Percentiles rank a stretch among this genome's conserved stretches.
Evolutionary conservation across 1,140 invertebrate species (phyloP).

Genomic region (Aphelinus certus): DNA sequence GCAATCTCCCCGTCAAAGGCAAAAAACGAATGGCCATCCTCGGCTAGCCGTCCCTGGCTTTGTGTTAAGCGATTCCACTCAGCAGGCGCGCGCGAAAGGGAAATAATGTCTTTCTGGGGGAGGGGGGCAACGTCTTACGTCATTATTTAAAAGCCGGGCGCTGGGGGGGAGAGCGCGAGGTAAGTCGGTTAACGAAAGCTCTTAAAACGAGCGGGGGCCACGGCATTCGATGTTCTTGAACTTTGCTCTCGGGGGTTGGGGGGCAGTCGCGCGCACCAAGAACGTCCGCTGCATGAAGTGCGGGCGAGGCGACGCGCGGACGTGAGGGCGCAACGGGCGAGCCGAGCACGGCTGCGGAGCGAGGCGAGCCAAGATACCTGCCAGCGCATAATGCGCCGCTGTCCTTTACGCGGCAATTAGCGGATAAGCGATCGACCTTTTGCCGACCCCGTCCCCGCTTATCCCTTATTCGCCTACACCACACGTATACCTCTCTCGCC

Average conservation of each 20-base stretch:
- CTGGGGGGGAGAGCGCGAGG: neutral
- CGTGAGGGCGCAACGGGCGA: too few species aligned
- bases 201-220: conserved; percentile 20
- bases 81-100: neutral
- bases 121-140: neutral
- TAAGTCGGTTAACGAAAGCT: conserved; percentile 21
- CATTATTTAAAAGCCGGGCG: conserved; percentile 14
- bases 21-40: too few species aligned
- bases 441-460: neutral
- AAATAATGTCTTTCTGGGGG: conserved; percentile 17
- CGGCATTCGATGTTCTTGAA: conserved; percentile 28
- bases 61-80: too few species aligned
- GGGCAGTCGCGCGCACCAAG: too few species aligned
- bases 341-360: neutral
- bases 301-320: conserved; percentile 12
- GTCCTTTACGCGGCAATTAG: conserved; percentile 36
- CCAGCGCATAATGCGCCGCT: conserved; percentile 26
- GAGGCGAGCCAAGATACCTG: conserved; percentile 22
- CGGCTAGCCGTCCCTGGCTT: too few species aligned
- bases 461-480: neutral
- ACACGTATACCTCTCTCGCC: too few species aligned
- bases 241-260: conserved; percentile 3
- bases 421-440: conserved; percentile 31
- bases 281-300: neutral
- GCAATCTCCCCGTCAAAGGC: too few species aligned